Evolutionary conservation across 2,113 vertebrate species (phyloP).

Genomic region (Crotalus tigris): DNA sequence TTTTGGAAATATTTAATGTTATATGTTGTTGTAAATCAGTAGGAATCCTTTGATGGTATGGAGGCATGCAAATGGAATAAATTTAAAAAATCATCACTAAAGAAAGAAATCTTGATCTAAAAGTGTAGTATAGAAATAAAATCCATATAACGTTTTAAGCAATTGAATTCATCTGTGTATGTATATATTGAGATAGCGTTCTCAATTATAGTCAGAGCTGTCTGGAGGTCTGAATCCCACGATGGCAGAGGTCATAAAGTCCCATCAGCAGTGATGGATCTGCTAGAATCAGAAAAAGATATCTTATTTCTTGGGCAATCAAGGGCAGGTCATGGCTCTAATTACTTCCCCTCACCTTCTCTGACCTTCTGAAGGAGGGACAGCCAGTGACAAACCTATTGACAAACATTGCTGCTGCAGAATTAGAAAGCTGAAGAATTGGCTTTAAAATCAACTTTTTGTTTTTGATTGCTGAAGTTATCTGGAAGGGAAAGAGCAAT

Average conservation of each 20-base stretch:
- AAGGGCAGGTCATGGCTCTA: not conserved
- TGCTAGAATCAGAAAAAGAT: not conserved
- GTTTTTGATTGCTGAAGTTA: not conserved
- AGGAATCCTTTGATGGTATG: not conserved
- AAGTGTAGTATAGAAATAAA: not conserved
- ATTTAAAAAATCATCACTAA: not conserved
- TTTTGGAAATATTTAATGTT: not conserved
- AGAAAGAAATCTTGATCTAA: not conserved
- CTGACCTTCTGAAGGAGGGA: not conserved
- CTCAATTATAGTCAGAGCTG: not conserved
- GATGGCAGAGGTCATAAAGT: not conserved
- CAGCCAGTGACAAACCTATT: not conserved
- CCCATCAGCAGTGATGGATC: not conserved
- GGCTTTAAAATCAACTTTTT: not conserved
- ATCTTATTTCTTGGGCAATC: not conserved
- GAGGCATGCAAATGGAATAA: not conserved
- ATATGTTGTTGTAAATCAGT: not conserved
- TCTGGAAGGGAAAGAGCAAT: not conserved
- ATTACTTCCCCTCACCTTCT: not conserved
- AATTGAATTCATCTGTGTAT: not conserved
- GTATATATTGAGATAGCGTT: not conserved
- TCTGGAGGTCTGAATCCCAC: not conserved
- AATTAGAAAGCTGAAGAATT: not conserved
- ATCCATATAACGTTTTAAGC: not conserved
- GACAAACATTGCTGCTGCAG: not conserved